These are phyloP conservation scores for Rallus limicola DNA, from an alignment of 2,113 vertebrate species.

Conservation along the genomic window DNA sequence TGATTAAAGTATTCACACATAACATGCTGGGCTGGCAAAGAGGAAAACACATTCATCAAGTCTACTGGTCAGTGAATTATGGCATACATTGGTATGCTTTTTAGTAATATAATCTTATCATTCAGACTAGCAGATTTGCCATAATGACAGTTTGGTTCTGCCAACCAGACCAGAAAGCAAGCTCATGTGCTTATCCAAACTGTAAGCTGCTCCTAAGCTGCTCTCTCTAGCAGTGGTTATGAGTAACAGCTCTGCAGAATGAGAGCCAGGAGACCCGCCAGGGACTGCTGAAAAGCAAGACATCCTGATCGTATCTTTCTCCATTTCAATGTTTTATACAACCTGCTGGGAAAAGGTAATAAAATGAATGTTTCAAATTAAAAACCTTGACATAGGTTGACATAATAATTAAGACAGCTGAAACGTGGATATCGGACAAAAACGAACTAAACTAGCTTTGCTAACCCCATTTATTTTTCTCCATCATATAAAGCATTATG, in stretches of 20 bases:
- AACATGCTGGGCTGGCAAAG: neutral
- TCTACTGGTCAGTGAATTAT: neutral
- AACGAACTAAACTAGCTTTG: neutral
- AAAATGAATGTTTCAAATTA: neutral
- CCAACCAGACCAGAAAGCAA: neutral
- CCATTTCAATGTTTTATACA: neutral
- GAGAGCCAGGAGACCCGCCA: neutral
- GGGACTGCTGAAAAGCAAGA: neutral
- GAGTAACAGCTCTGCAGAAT: neutral
- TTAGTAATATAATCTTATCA: neutral
- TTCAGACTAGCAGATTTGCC: neutral
- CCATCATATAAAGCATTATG: neutral
- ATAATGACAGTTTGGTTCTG: neutral
- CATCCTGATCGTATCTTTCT: neutral
- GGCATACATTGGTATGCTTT: neutral
- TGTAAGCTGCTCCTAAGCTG: neutral
- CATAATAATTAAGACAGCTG: neutral
- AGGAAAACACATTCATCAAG: fast-evolving
- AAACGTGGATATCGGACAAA: neutral
- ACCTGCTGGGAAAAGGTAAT: neutral
- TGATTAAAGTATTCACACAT: neutral
- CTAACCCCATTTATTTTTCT: neutral
- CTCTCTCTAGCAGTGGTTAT: neutral
- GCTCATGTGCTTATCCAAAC: neutral
- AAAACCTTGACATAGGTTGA: neutral